These are phyloP conservation scores for Columba janthina DNA, from an alignment of 2,113 vertebrate genomes.

Conservation along the genomic window DNA sequence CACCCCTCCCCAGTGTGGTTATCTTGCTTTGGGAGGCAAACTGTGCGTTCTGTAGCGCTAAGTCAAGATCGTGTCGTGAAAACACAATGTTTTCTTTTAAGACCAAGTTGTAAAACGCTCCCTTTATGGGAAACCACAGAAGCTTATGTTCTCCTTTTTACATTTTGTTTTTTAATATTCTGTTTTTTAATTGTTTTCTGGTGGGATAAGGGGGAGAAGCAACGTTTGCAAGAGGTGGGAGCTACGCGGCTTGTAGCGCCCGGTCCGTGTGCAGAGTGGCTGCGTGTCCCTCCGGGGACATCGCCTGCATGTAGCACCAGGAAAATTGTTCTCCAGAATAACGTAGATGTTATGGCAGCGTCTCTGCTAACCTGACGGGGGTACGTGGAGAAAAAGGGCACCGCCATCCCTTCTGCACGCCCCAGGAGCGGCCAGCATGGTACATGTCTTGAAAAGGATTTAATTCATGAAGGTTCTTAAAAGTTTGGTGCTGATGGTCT, in stretches of 20 bases:
- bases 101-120: neutral
- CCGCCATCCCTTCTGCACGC: rapidly evolving
- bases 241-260: too few relatives aligned
- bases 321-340: too few relatives aligned
- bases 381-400: neutral
- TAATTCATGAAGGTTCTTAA: neutral
- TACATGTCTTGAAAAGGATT: neutral
- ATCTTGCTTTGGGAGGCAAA: neutral
- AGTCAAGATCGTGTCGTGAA: rapidly evolving
- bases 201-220: neutral
- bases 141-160: neutral
- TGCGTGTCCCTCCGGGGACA: rapidly evolving
- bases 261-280: neutral
- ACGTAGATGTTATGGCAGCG: rapidly evolving
- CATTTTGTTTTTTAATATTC: neutral
- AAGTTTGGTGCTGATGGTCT: neutral
- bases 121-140: neutral
- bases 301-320: neutral
- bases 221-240: neutral
- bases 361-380: neutral
- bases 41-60: neutral
- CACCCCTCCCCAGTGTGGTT: neutral
- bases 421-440: neutral
- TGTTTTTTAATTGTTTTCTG: too few relatives aligned
- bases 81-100: neutral